Evolutionary conservation across 2,888 invertebrate genomes (phyloP).

Genomic region (Sarcophaga rosellei): DNA sequence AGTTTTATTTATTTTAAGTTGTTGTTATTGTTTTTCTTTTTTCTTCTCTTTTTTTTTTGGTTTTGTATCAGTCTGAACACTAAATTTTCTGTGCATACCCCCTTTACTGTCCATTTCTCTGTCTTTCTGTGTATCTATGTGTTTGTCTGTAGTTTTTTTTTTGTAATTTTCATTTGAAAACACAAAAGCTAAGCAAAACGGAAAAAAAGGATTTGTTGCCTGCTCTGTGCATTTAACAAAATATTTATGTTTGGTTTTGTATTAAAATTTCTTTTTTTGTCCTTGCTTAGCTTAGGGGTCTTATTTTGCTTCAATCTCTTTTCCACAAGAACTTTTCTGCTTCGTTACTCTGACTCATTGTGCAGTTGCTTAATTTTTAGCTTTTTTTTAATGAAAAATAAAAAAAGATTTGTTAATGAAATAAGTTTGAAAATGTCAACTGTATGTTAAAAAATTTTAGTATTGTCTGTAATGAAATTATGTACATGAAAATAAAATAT

Average conservation of each 20-base stretch:
- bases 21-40: slow-evolving; percentile 30
- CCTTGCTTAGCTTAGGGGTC: background rate
- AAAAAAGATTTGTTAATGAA: slow-evolving; percentile 43
- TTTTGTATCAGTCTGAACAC: slow-evolving; percentile 30
- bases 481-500: background rate
- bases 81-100: background rate
- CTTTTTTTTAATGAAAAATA: background rate
- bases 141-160: slow-evolving; percentile 25
- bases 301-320: background rate
- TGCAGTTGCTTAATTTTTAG: slow-evolving; percentile 14
- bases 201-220: slow-evolving; percentile 10
- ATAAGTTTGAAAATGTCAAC: slow-evolving; percentile 1
- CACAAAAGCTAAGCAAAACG: background rate
- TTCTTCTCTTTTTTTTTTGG: background rate
- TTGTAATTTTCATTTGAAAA: slow-evolving; percentile 11
- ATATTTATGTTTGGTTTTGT: slow-evolving; percentile 47
- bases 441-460: background rate
- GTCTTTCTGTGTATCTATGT: slow-evolving; percentile 10
- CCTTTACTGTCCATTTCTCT: background rate
- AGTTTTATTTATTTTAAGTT: slow-evolving; percentile 55
- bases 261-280: slow-evolving; percentile 36
- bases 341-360: slow-evolving; percentile 57
- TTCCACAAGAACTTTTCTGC: slow-evolving; percentile 42
- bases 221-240: slow-evolving; percentile 36
- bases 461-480: background rate